A percentile compares a stretch with the other conserved stretches of the same genome.
phyloP scores from a whole-genome alignment of 1,140 invertebrate genomes.

The Calephelis virginiensis region DNA sequence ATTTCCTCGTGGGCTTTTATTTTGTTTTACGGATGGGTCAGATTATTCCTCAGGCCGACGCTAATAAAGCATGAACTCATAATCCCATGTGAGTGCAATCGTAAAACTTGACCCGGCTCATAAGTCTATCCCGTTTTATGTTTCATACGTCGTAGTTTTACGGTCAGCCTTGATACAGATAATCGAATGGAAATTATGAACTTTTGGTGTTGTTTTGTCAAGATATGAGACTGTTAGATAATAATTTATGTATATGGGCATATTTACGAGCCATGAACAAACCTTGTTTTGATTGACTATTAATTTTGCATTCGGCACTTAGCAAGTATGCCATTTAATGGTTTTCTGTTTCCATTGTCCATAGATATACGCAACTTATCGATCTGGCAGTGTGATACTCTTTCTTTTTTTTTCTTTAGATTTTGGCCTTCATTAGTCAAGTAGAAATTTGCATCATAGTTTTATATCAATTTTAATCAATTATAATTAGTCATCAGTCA shows the following conservation, averaged over 20 bases:
- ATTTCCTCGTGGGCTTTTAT: background rate
- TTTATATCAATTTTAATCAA: too few relatives aligned
- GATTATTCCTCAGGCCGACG: slow-evolving; percentile 15
- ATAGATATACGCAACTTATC: too few relatives aligned
- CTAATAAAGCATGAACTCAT: slow-evolving; percentile 36
- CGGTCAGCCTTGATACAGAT: background rate
- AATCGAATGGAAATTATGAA: slow-evolving; percentile 10
- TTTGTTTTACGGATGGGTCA: background rate
- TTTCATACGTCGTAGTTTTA: slow-evolving; percentile 42
- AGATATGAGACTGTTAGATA: background rate
- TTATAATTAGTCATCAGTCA: too few relatives aligned
- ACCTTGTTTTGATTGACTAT: too few relatives aligned
- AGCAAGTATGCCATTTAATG: too few relatives aligned
- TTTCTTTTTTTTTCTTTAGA: too few relatives aligned
- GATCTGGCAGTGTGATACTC: too few relatives aligned
- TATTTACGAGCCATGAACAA: too few relatives aligned
- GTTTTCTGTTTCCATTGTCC: too few relatives aligned
- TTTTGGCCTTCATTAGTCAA: too few relatives aligned
- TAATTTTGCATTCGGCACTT: too few relatives aligned
- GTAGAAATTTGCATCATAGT: too few relatives aligned
- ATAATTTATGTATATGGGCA: background rate
- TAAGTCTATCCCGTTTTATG: slow-evolving; percentile 39
- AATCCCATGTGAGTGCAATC: slow-evolving; percentile 32
- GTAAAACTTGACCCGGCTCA: slow-evolving; percentile 39
- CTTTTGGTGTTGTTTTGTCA: background rate